phyloP scores from a whole-genome alignment of 2,888 invertebrate species.

The Pseudoips prasinana region DNA sequence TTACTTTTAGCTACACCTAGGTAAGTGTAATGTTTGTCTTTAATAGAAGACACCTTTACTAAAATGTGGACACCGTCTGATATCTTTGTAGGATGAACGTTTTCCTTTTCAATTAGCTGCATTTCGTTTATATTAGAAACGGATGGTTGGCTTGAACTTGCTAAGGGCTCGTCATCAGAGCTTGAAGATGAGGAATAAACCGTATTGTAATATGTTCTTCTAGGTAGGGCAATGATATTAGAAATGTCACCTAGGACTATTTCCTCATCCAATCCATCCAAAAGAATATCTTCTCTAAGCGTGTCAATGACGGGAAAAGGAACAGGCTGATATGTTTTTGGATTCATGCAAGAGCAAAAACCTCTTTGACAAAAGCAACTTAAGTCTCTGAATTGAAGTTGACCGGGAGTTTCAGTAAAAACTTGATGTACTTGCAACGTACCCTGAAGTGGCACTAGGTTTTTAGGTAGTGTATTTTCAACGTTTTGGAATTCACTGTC shows the following conservation, averaged over 20 bases:
- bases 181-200: constrained; percentile 1
- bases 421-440: constrained; percentile 3
- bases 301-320: not conserved
- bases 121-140: constrained; percentile 5
- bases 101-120: constrained; percentile 6
- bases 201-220: constrained; percentile 2
- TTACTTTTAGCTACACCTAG: constrained; percentile 3
- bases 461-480: not conserved
- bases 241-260: not conserved
- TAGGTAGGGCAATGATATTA: constrained; percentile 1
- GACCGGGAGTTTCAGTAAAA: constrained; percentile 2
- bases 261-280: not conserved
- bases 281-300: not conserved
- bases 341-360: constrained; percentile 2
- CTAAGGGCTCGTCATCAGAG: not conserved
- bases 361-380: constrained; percentile 6
- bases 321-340: constrained; percentile 4
- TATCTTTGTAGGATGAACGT: constrained; percentile 6
- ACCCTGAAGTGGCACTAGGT: constrained; percentile 1
- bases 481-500: not conserved
- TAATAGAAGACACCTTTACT: constrained; percentile 1
- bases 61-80: constrained; percentile 1
- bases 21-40: constrained; percentile 4
- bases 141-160: not conserved
- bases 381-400: not conserved